Percentiles rank a stretch among this genome's conserved stretches.
These are phyloP conservation scores for Sebastes miniatus DNA, from an alignment of 2,797 vertebrate genomes.

Conservation along the genomic window DNA sequence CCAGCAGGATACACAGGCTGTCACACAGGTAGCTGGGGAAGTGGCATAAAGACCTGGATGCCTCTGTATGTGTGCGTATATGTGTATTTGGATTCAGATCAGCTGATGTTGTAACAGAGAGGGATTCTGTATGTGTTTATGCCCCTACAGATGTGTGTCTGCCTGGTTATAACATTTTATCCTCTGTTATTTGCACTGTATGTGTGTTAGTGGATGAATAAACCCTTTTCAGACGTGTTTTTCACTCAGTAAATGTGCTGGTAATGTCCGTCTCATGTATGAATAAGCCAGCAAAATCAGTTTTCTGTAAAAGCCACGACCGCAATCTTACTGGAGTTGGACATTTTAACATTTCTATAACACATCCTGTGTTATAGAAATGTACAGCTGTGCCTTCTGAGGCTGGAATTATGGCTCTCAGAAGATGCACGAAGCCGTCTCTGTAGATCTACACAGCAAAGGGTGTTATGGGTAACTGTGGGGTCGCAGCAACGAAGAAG, in stretches of 20 bases:
- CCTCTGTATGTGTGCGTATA: slow-evolving; percentile 2
- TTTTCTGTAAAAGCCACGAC: not conserved
- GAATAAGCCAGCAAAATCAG: not conserved
- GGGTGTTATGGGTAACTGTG: not conserved
- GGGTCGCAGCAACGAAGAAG: not conserved
- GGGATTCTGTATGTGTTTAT: slow-evolving; percentile 32
- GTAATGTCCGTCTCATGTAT: not conserved
- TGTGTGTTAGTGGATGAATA: not conserved
- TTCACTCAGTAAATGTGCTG: not conserved
- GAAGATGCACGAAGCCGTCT: not conserved
- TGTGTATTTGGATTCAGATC: not conserved
- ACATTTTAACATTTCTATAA: not conserved
- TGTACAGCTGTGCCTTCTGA: not conserved
- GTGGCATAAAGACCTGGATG: slow-evolving; percentile 50
- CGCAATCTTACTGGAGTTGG: not conserved
- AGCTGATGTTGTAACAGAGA: slow-evolving; percentile 1
- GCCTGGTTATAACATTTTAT: not conserved
- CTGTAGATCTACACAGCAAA: not conserved
- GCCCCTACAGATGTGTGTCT: not conserved
- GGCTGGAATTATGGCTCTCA: not conserved
- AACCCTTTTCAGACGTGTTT: not conserved
- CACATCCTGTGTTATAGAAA: not conserved
- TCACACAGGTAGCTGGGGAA: slow-evolving; percentile 59
- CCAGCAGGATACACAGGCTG: slow-evolving; percentile 52
- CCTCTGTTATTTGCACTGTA: not conserved